Evolutionary conservation across 2,888 invertebrate genomes (phyloP).

Genomic region (Caenorhabditis doughertyi): DNA sequence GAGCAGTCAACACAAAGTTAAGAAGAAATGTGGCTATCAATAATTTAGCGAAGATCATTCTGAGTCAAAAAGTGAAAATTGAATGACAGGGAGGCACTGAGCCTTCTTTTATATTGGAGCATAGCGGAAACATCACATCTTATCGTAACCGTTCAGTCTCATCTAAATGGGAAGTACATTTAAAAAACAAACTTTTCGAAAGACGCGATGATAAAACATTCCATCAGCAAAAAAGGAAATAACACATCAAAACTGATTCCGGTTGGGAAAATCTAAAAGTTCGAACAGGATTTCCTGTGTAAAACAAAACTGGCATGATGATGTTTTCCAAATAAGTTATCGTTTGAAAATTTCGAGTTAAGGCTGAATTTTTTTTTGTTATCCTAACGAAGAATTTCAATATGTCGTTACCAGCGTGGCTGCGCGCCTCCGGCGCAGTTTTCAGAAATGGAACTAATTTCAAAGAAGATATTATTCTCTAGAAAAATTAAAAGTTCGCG

Average conservation of each 20-base stretch:
- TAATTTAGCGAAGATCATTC: not conserved
- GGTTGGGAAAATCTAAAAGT: not conserved
- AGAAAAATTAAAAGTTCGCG: too few relatives aligned
- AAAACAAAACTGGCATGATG: not conserved
- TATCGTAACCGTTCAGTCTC: slow-evolving; percentile 10
- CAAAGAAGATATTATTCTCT: too few relatives aligned
- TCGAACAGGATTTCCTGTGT: slow-evolving; percentile 25
- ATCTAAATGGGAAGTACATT: slow-evolving; percentile 13
- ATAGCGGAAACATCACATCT: slow-evolving; percentile 6
- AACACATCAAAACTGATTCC: not conserved
- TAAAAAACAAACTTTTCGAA: slow-evolving; percentile 1
- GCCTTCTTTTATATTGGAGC: not conserved
- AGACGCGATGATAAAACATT: not conserved
- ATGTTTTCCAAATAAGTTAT: not conserved
- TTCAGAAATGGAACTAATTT: too few relatives aligned
- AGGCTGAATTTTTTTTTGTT: too few relatives aligned
- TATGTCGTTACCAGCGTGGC: too few relatives aligned
- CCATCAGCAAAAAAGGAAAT: slow-evolving; percentile 2
- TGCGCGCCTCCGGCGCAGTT: too few relatives aligned
- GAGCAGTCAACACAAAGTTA: not conserved
- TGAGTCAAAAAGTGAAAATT: not conserved
- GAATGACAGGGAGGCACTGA: not conserved
- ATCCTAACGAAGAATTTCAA: too few relatives aligned
- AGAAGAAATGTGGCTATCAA: not conserved
- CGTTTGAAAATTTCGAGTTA: too few relatives aligned